Conservation (phyloP, 2,888 invertebrate species). For the Tenthredo mesomela region DNA sequence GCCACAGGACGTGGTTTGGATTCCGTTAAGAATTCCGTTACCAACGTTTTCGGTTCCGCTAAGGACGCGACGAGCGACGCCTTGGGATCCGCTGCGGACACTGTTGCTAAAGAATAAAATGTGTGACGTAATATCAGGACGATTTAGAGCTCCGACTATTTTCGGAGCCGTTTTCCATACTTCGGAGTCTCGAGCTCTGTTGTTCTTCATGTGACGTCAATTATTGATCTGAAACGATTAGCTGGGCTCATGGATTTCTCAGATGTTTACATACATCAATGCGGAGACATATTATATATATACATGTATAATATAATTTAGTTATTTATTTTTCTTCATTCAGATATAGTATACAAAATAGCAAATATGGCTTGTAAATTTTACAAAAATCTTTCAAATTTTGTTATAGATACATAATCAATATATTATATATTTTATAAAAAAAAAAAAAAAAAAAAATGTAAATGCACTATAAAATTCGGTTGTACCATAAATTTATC, state of each 20-base stretch:
- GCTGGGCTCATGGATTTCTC: too few relatives aligned
- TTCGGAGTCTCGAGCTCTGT: too few relatives aligned
- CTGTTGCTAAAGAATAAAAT: too few relatives aligned
- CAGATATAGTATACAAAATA: not conserved
- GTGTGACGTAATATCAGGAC: not conserved
- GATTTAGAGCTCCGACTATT: too few relatives aligned
- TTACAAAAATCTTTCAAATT: not conserved
- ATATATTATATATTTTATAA: not conserved
- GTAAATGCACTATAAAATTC: not conserved
- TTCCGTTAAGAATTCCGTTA: not conserved
- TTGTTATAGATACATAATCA: not conserved
- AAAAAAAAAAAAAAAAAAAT: not conserved
- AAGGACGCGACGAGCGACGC: not conserved
- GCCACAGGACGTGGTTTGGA: constrained; percentile 1
- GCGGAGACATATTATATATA: too few relatives aligned
- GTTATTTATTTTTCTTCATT: not conserved
- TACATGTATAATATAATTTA: not conserved
- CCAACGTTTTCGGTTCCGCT: not conserved
- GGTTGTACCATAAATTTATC: not conserved
- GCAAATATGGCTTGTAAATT: not conserved
- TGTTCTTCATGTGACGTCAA: too few relatives aligned
- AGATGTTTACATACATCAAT: too few relatives aligned
- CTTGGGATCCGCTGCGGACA: not conserved
- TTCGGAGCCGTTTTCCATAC: too few relatives aligned
- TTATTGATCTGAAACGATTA: too few relatives aligned